Conservation (phyloP, 2,113 vertebrate species). For the Vicugna pacos region DNA sequence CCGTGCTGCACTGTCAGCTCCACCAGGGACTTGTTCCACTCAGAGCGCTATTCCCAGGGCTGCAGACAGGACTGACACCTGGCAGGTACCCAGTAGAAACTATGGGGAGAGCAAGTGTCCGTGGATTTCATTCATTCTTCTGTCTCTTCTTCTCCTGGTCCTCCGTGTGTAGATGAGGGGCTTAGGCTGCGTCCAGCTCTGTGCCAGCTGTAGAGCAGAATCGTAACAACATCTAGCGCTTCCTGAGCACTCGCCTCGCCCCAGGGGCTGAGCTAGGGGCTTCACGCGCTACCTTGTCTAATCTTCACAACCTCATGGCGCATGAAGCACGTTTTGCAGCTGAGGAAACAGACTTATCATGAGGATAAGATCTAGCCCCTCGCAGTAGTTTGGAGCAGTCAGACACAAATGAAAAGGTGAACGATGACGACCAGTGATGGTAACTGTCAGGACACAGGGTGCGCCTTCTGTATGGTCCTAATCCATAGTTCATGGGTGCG, state of each 20-base stretch:
- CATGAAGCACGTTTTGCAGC: not conserved
- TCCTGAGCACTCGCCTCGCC: rapidly evolving
- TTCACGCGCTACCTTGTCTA: rapidly evolving
- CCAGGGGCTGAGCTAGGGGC: not conserved
- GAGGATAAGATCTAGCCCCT: not conserved
- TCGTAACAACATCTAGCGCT: rapidly evolving
- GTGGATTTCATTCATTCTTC: not conserved
- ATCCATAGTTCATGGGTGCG: not conserved
- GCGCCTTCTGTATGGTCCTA: not conserved
- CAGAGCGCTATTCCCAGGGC: not conserved
- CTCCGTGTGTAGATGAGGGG: rapidly evolving
- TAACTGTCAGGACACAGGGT: not conserved
- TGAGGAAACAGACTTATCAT: not conserved
- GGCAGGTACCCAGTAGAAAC: not conserved
- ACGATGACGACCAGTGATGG: too few species aligned
- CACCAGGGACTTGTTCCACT: too few species aligned
- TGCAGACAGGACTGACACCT: rapidly evolving
- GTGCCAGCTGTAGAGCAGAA: not conserved
- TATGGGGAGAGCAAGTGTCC: rapidly evolving
- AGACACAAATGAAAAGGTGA: too few species aligned
- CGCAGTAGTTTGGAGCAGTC: not conserved
- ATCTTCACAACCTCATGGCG: not conserved
- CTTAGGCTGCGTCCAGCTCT: not conserved
- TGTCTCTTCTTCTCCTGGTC: not conserved
- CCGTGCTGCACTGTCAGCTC: not conserved